phyloP scores from a whole-genome alignment of 2,888 invertebrate species.

The Falcaria lacertinaria region DNA sequence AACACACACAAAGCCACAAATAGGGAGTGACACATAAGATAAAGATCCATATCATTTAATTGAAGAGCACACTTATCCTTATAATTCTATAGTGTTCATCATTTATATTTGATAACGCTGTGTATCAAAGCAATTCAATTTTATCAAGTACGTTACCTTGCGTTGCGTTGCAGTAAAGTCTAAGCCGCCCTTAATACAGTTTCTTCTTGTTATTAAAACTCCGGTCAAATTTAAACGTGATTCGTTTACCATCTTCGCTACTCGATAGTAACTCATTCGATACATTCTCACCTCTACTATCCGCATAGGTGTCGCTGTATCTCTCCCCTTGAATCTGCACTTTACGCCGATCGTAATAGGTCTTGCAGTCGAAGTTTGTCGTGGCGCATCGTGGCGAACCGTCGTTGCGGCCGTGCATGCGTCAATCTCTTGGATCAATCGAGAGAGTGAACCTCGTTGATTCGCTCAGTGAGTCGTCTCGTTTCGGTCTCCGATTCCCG shows the following conservation, averaged over 20 bases:
- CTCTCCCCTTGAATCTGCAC: constrained; percentile 44
- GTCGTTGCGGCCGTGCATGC: constrained; percentile 11
- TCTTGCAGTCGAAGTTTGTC: constrained; percentile 57
- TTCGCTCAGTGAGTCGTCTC: constrained; percentile 68
- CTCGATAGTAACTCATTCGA: constrained; percentile 39
- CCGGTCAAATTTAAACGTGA: constrained; percentile 65
- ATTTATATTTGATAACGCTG: too few relatives aligned
- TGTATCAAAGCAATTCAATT: too few relatives aligned
- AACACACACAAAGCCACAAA: too few relatives aligned
- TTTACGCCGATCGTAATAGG: constrained; percentile 70
- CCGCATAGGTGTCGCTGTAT: constrained; percentile 59
- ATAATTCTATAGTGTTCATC: too few relatives aligned
- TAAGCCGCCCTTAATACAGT: constrained; percentile 24
- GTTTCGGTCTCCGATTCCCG: constrained; percentile 56
- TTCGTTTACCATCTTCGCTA: constrained; percentile 52
- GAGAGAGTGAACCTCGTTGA: constrained; percentile 63
- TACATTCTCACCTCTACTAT: constrained; percentile 53
- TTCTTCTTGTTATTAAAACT: constrained; percentile 68
- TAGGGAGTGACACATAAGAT: too few relatives aligned
- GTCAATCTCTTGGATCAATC: constrained; percentile 70
- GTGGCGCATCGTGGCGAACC: background rate
- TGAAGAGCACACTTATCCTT: too few relatives aligned
- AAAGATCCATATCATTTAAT: too few relatives aligned
- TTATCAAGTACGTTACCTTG: too few relatives aligned
- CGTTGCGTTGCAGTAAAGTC: too few relatives aligned